phyloP scores from a whole-genome alignment of 64 coral and sea anemone species.

The Pachyseris speciosa region DNA sequence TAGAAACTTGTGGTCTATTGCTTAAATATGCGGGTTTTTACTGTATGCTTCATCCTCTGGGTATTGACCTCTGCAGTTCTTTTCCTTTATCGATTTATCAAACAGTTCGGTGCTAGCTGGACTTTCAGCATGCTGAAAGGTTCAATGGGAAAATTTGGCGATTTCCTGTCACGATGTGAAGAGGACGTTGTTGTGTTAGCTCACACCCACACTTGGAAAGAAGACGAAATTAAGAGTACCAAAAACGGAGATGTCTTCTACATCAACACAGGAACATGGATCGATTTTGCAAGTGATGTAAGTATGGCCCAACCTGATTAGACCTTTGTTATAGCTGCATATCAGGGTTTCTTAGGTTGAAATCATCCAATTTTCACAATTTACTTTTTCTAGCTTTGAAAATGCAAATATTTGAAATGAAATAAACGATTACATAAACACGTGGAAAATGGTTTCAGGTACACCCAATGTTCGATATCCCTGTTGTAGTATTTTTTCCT shows the following conservation, averaged over 20 bases:
- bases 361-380: not conserved
- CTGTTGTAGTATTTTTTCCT: too few species aligned
- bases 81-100: not conserved
- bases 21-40: too few species aligned
- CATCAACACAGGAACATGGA: slow-evolving; percentile 13
- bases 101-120: not conserved
- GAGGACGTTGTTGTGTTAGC: not conserved
- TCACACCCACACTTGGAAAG: slow-evolving; percentile 12
- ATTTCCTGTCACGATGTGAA: slow-evolving; percentile 6
- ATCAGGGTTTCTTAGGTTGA: not conserved
- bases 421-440: not conserved
- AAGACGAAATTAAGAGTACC: slow-evolving; percentile 2
- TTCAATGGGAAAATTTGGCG: not conserved
- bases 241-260: slow-evolving; percentile 2
- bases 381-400: not conserved
- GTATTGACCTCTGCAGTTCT: not conserved
- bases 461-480: too few species aligned
- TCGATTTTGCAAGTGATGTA: not conserved
- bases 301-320: not conserved
- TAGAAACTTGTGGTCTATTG: too few species aligned
- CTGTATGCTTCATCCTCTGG: not conserved
- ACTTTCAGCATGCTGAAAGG: slow-evolving; percentile 24
- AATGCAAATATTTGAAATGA: not conserved
- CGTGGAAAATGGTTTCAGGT: too few species aligned
- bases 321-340: not conserved